Base-by-base conservation (phyloP, 2,797 vertebrate genomes). In the Hippopotamyrus pictus region DNA sequence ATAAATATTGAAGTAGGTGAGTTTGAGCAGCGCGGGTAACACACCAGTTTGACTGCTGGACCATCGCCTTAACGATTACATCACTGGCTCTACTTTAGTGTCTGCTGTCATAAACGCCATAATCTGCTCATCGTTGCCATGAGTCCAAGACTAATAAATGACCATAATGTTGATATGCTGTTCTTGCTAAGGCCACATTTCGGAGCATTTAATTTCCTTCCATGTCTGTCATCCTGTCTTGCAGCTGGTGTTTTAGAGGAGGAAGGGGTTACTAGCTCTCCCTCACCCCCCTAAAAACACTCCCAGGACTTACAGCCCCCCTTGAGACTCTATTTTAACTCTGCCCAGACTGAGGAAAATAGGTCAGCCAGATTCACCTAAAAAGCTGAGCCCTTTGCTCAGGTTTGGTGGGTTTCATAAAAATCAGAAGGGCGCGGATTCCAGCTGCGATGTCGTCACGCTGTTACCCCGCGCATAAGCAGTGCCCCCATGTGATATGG, bases 311-410 rank as follows among this genome's bases (percentile, higher is more conserved):
- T 73, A 37, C 46, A 25, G 37, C 17, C 33, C 53, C 48, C 51
- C 25, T 57, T 54, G 57, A 29, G 14, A 17, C 65, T 76, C 82
- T 76, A 84, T 87, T 88, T 91, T 89, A 91, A 86, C 48, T 51
- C 65, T 89, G 83, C 90, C 93, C 92, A 91, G 92, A 92, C 91
- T 90, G 57, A 57, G 90, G 92, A 94, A 95, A 95, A 94, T 96
- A 94, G 95, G 95, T 95, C 95, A 95, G 90, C 88, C 89, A 90
- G 90, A 90, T 88, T 88, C 25, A 84, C 92, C 94, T 95, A 94
- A 94, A 95, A 93, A 94, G 93, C 91, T 94, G 94, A 92, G 90
- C 90, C 73, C 46, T 86, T 88, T 91, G 92, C 90, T 92, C 92
- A 22, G 91, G 90, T 85, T 90, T 90, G 90, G 92, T 87, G 44